Conservation (phyloP, 2,888 invertebrate species). For the Invenusta paracnida region DNA sequence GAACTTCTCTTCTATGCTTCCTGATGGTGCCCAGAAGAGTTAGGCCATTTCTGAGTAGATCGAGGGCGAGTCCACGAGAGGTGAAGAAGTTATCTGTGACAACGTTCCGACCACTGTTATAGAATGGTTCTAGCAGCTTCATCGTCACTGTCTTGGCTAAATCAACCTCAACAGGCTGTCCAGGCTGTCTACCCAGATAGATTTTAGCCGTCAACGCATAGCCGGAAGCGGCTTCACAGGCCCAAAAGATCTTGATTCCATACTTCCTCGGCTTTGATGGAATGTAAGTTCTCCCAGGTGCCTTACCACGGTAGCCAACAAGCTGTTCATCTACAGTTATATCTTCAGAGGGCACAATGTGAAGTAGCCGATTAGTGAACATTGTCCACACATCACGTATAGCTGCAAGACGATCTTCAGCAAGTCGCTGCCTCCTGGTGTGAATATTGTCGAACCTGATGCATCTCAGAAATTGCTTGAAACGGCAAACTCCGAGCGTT, state of each 20-base stretch:
- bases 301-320: neutral
- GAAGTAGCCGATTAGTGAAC: neutral
- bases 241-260: neutral
- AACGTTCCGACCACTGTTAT: neutral
- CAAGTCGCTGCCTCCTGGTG: neutral
- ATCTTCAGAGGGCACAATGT: neutral
- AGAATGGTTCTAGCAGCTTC: neutral
- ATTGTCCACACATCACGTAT: neutral
- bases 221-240: neutral
- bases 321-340: neutral
- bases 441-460: neutral
- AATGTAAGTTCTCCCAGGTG: neutral
- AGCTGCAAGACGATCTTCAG: neutral
- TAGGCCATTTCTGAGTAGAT: neutral
- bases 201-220: neutral
- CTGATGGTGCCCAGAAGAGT: neutral
- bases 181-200: neutral
- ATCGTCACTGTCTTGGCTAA: neutral
- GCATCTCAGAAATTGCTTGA: neutral
- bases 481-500: neutral
- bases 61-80: neutral
- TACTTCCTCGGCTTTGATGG: neutral
- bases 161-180: neutral
- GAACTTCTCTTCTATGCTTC: neutral
- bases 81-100: constrained; percentile 8